Conservation (phyloP, 2,797 vertebrate genomes). For the Molossus alvarezi region DNA sequence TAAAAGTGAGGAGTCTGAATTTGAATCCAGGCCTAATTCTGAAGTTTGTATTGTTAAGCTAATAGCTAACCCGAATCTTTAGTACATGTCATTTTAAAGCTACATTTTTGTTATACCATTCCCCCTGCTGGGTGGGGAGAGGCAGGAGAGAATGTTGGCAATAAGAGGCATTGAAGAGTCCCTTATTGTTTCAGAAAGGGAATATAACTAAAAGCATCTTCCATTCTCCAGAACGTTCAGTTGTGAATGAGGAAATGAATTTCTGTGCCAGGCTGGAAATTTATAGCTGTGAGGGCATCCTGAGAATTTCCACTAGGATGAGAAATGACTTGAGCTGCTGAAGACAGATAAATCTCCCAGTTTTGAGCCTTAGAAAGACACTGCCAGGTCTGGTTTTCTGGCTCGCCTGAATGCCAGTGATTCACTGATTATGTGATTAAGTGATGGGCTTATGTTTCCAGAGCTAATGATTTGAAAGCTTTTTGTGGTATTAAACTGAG, state of each 20-base stretch:
- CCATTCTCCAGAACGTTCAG: background rate
- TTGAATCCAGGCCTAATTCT: slow-evolving; percentile 24
- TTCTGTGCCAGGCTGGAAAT: slow-evolving; percentile 45
- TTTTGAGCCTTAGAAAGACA: slow-evolving; percentile 26
- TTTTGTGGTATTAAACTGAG: slow-evolving; percentile 74
- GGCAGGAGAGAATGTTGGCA: background rate
- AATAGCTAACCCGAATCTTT: background rate
- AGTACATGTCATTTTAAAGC: background rate
- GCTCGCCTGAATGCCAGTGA: slow-evolving; percentile 33
- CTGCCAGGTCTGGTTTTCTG: slow-evolving; percentile 71
- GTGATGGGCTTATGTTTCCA: slow-evolving; percentile 59
- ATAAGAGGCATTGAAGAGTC: background rate
- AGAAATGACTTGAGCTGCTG: slow-evolving; percentile 30
- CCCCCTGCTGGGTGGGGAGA: background rate
- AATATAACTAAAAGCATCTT: slow-evolving; percentile 43
- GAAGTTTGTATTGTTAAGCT: background rate
- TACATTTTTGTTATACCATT: background rate
- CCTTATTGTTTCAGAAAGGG: slow-evolving; percentile 1
- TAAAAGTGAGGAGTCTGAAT: background rate
- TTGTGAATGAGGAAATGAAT: slow-evolving; percentile 25
- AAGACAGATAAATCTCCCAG: slow-evolving; percentile 45
- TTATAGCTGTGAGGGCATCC: slow-evolving; percentile 51
- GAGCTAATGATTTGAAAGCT: slow-evolving; percentile 73
- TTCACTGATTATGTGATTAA: slow-evolving; percentile 71
- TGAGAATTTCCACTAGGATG: slow-evolving; percentile 67